Evolutionary conservation across 2,113 vertebrate species (phyloP).

Genomic region (Bungarus multicinctus): DNA sequence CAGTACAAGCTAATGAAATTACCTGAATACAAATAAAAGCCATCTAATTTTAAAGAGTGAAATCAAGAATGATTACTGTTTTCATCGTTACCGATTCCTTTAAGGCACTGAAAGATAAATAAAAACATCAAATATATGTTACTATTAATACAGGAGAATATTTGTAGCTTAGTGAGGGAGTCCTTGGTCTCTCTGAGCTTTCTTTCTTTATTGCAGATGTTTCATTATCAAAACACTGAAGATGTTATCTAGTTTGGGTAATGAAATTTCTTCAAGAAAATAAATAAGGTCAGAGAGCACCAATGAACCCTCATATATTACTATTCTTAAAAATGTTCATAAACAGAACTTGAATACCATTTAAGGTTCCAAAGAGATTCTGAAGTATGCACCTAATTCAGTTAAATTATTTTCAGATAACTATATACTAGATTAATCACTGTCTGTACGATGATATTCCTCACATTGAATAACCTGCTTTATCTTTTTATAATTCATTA

Average conservation of each 20-base stretch:
- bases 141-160: background rate
- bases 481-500: background rate
- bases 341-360: conserved; percentile 19
- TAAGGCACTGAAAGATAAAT: conserved; percentile 16
- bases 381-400: background rate
- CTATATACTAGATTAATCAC: background rate
- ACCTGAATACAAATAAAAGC: conserved; percentile 27
- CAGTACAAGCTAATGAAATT: conserved; percentile 49
- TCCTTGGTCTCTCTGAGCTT: too few relatives aligned
- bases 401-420: background rate
- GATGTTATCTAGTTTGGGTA: too few relatives aligned
- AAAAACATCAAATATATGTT: conserved; percentile 28
- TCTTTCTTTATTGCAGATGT: too few relatives aligned
- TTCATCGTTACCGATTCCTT: conserved; percentile 19
- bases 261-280: too few relatives aligned
- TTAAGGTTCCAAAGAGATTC: background rate
- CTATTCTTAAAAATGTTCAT: background rate
- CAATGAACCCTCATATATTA: too few relatives aligned
- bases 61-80: conserved; percentile 50
- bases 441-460: background rate
- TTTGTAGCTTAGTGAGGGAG: too few relatives aligned
- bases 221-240: too few relatives aligned
- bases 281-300: too few relatives aligned
- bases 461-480: background rate
- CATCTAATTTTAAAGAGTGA: conserved; percentile 56